Evolutionary conservation across 2,113 vertebrate species (phyloP).

Genomic region (Mobula hypostoma): DNA sequence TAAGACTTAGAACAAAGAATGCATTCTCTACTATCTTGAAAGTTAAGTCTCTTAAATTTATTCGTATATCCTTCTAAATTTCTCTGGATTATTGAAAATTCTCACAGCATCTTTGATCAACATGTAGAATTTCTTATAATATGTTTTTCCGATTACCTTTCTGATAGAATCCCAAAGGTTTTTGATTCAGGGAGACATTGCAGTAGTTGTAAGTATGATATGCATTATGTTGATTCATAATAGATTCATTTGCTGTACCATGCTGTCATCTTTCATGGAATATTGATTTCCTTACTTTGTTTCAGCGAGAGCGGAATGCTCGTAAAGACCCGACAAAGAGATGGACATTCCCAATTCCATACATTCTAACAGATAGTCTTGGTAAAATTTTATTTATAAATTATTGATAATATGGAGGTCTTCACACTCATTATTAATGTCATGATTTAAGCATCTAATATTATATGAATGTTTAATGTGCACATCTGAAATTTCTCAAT

Average conservation of each 20-base stretch:
- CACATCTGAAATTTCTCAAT: too few species aligned
- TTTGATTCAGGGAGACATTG: slow-evolving; percentile 80
- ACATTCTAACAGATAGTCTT: slow-evolving; percentile 75
- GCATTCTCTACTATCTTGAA: not conserved
- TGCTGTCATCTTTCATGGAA: not conserved
- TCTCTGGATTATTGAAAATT: not conserved
- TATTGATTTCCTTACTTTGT: slow-evolving; percentile 42
- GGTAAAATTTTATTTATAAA: slow-evolving; percentile 54
- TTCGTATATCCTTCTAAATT: not conserved
- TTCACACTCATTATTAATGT: not conserved
- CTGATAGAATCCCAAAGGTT: slow-evolving; percentile 61
- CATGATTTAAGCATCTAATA: not conserved
- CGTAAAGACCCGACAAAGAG: slow-evolving; percentile 57
- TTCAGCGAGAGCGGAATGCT: slow-evolving; percentile 59
- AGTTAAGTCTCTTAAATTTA: not conserved
- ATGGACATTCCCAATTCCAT: slow-evolving; percentile 81
- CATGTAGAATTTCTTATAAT: not conserved
- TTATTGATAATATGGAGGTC: not conserved
- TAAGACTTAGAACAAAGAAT: not conserved
- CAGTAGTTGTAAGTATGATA: slow-evolving; percentile 56
- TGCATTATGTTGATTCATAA: not conserved
- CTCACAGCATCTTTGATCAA: not conserved
- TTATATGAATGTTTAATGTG: not conserved
- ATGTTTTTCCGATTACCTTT: slow-evolving; percentile 14
- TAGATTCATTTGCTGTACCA: not conserved